Conservation (phyloP, 1,140 invertebrate species). For the Diploscapter pachys region DNA sequence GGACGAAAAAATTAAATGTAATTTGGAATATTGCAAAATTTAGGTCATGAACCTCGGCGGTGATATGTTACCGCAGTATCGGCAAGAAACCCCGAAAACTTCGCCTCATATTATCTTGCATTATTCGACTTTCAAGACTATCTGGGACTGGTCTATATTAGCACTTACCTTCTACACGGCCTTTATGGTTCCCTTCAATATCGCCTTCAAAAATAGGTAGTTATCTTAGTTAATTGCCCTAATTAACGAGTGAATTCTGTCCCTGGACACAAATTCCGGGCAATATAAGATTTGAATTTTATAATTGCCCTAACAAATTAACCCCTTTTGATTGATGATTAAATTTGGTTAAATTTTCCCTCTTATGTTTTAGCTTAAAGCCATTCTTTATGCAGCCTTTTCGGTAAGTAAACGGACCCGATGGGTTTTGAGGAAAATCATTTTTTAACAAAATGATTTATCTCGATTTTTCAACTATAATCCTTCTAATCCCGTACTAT, state of each 20-base stretch:
- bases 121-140: constrained; percentile 83
- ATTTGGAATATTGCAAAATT: constrained; percentile 10
- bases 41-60: constrained; percentile 94
- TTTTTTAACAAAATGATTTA: too few relatives aligned
- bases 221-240: too few relatives aligned
- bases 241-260: too few relatives aligned
- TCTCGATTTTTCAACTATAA: too few relatives aligned
- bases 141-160: constrained; percentile 99
- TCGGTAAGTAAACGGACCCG: neutral
- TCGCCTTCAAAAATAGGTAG: constrained; percentile 86
- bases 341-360: too few relatives aligned
- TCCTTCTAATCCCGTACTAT: too few relatives aligned
- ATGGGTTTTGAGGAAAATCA: too few relatives aligned
- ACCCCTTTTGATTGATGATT: too few relatives aligned
- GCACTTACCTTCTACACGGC: constrained; percentile 99
- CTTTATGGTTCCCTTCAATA: constrained; percentile 99
- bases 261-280: too few relatives aligned
- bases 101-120: constrained; percentile 93
- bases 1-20: too few relatives aligned
- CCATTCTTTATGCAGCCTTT: constrained; percentile 24
- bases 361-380: constrained; percentile 14
- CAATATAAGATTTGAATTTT: too few relatives aligned
- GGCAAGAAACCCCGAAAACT: constrained; percentile 98
- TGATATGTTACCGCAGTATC: constrained; percentile 96
- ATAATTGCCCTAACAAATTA: too few relatives aligned